A percentile compares a stretch with the other conserved stretches of the same genome.
Evolutionary conservation across 2,797 vertebrate genomes (phyloP).

Genomic region (Spinus olivaceus): DNA sequence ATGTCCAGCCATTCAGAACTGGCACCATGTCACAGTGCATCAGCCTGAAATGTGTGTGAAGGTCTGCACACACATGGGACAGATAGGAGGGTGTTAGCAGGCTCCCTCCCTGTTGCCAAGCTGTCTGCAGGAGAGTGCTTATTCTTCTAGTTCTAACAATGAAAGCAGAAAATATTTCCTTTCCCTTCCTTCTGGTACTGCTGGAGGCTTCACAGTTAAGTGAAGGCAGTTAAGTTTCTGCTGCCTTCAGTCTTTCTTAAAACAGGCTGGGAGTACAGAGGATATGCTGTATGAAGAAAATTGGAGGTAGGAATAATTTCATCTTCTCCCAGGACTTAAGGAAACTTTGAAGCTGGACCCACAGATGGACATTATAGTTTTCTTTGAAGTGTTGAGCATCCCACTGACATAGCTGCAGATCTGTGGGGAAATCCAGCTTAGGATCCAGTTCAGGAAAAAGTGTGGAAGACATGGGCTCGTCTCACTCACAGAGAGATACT

Average conservation of each 20-base stretch:
- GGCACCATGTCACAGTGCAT: not conserved
- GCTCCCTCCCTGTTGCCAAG: not conserved
- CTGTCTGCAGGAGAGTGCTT: not conserved
- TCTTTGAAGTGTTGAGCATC: not conserved
- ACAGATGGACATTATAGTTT: not conserved
- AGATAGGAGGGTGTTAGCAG: not conserved
- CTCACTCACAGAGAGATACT: not conserved
- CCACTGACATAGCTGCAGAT: not conserved
- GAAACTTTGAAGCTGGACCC: not conserved
- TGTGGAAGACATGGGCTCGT: not conserved
- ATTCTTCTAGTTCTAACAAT: not conserved
- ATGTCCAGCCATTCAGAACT: rapidly evolving
- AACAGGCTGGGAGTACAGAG: not conserved
- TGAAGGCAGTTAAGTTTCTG: not conserved
- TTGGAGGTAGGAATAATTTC: not conserved
- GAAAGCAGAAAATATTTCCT: not conserved
- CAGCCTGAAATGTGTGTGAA: not conserved
- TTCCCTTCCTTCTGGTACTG: not conserved
- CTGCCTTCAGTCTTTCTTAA: not conserved
- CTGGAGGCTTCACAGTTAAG: not conserved
- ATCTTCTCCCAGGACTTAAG: not conserved
- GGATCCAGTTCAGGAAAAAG: not conserved
- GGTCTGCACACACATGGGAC: not conserved
- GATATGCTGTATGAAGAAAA: not conserved
- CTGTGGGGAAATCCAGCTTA: not conserved